A percentile compares a stretch with the other conserved stretches of the same genome.
These are phyloP conservation scores for Synaphobranchus kaupii DNA, from an alignment of 2,797 vertebrate genomes.

Conservation along the genomic window DNA sequence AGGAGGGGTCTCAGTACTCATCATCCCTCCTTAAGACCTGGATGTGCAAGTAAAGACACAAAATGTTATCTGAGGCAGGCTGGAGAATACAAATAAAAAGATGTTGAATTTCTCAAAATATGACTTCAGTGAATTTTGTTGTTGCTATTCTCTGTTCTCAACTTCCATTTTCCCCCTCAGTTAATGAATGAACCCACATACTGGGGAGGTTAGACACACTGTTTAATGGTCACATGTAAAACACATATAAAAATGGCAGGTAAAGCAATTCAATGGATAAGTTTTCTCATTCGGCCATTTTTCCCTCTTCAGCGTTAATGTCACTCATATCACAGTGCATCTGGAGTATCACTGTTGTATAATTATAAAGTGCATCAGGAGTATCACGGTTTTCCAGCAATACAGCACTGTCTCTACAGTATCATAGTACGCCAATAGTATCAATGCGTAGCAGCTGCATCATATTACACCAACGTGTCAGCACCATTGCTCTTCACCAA, in stretches of 20 bases:
- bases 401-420: not conserved
- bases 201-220: not conserved
- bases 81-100: conserved; percentile 42
- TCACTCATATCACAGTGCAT: not conserved
- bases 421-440: not conserved
- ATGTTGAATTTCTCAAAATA: conserved; percentile 41
- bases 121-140: not conserved
- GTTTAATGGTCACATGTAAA: not conserved
- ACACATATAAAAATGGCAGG: not conserved
- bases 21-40: conserved; percentile 4
- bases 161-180: not conserved
- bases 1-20: not conserved
- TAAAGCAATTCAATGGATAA: not conserved
- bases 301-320: not conserved
- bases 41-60: conserved; percentile 24
- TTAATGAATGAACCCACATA: not conserved
- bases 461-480: not conserved
- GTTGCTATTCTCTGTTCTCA: not conserved
- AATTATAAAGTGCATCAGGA: not conserved
- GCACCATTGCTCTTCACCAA: not conserved
- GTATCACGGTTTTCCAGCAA: not conserved
- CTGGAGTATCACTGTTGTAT: not conserved
- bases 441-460: not conserved
- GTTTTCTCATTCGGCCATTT: not conserved
- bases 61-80: conserved; percentile 27